Percentiles rank a stretch among this genome's conserved stretches.
phyloP scores from a whole-genome alignment of 2,113 vertebrate species.

The Microcebus griseorufus region DNA sequence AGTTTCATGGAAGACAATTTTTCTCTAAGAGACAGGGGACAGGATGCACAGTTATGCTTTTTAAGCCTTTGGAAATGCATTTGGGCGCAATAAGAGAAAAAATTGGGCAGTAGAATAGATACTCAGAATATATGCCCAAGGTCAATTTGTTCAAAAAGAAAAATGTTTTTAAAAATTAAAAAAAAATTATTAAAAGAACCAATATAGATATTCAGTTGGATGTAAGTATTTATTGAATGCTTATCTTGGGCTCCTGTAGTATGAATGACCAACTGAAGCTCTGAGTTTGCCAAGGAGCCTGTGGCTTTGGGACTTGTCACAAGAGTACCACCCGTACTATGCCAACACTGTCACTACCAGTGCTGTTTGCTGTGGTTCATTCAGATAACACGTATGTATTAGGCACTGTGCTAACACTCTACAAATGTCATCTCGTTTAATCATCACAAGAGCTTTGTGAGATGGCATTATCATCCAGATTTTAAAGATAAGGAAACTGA shows the following conservation, averaged over 20 bases:
- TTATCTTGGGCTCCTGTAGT: neutral
- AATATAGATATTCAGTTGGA: neutral
- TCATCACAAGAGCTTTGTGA: neutral
- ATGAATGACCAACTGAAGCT: neutral
- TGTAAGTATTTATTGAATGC: neutral
- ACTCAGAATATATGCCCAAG: neutral
- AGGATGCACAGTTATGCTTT: neutral
- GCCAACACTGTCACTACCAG: neutral
- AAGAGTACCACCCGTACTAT: neutral
- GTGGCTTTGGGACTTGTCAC: neutral
- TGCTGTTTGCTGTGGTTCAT: neutral
- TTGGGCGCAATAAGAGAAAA: neutral
- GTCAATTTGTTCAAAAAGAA: no score
- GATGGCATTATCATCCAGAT: neutral
- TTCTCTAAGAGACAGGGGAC: neutral
- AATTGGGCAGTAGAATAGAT: neutral
- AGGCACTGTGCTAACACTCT: neutral
- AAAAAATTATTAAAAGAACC: no score
- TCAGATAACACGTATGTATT: neutral
- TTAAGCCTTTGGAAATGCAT: neutral
- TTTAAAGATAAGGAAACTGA: neutral
- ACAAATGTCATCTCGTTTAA: neutral
- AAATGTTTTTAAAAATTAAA: no score
- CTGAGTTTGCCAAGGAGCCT: neutral
- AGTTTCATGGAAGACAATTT: no score